Base-by-base conservation (phyloP, 2,888 invertebrate species). In the Drosophila lutescens region DNA sequence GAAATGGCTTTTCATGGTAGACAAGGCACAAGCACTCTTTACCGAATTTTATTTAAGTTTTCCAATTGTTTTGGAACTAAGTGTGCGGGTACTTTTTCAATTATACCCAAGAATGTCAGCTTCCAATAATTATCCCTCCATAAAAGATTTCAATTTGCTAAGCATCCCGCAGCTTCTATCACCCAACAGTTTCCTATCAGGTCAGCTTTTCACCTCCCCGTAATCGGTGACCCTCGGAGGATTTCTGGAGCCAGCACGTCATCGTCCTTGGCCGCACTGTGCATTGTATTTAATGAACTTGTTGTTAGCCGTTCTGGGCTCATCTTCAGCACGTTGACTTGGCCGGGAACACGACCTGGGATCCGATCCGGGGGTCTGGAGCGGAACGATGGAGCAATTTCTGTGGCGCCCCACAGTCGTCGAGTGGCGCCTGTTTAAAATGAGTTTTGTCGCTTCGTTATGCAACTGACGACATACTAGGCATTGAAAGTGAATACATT, bases 361-460 rank as follows among this genome's bases (percentile, higher is more conserved):
- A 51, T 40, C 43, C 12, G 20, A 34, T 34, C 49, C 34, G n/a
- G 34, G 44, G 56, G 26, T 41, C 49, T 43, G 43, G 36, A 69
- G 54, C 58, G 47, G 50, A 50, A 63, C 15, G 50, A 50, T 54
- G 47, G 57, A 49, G 66, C 67, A 54, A 88, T 82, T 75, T 79
- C 61, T 60, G 53, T 86, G 82, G 88, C 82, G 88, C 80, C 88
- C 66, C 30, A 62, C 63, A 55, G 65, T 62, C 36, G 17, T 51
- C 43, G 50, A 69, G 60, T 86, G 82, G 74, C 83, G 88, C 77
- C 82, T 74, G 62, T 74, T 80, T 76, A 66, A 77, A 86, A 74
- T 80, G 67, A 65, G 50, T 60, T 58, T 59, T 55, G 68, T 74
- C 57, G 75, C 74, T 74, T 74, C 69, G 71, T 78, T 79, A 69